Percentiles rank a stretch among this genome's conserved stretches.
Evolutionary conservation across 2,888 invertebrate species (phyloP).

Genomic region (Hirtodrosophila histrioides): DNA sequence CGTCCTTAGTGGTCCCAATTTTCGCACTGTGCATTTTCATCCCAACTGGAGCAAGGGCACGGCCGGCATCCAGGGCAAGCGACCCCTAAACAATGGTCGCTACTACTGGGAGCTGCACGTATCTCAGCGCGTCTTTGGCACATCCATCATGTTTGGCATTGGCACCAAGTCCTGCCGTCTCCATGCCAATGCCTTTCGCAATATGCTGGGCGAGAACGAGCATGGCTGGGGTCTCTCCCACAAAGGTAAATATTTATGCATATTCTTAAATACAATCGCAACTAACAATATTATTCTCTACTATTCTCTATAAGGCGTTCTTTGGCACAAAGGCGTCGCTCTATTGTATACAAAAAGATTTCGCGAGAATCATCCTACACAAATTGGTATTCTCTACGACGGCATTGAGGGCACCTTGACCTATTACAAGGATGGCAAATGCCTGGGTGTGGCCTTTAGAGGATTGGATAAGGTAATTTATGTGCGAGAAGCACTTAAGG

Average conservation of each 20-base stretch:
- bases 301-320: conserved; percentile 75
- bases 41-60: conserved; percentile 91
- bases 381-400: conserved; percentile 89
- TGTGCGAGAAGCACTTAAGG: no score
- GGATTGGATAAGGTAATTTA: conserved; percentile 86
- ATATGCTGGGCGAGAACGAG: conserved; percentile 89
- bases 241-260: conserved; percentile 84
- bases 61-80: conserved; percentile 88
- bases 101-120: conserved; percentile 89
- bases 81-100: conserved; percentile 87
- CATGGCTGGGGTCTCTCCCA: conserved; percentile 90
- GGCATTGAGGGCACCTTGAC: conserved; percentile 88
- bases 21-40: conserved; percentile 88
- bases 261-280: neutral
- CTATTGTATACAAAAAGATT: conserved; percentile 88
- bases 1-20: conserved; percentile 86
- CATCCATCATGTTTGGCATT: conserved; percentile 90
- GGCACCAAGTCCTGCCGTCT: conserved; percentile 86
- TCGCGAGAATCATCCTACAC: conserved; percentile 88
- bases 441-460: conserved; percentile 89
- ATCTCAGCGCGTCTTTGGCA: conserved; percentile 89
- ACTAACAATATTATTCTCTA: neutral
- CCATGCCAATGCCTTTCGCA: conserved; percentile 88
- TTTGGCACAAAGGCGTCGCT: conserved; percentile 89
- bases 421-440: conserved; percentile 89